Conservation (phyloP, 2,113 vertebrate species). For the Eulacestoma nigropectus region DNA sequence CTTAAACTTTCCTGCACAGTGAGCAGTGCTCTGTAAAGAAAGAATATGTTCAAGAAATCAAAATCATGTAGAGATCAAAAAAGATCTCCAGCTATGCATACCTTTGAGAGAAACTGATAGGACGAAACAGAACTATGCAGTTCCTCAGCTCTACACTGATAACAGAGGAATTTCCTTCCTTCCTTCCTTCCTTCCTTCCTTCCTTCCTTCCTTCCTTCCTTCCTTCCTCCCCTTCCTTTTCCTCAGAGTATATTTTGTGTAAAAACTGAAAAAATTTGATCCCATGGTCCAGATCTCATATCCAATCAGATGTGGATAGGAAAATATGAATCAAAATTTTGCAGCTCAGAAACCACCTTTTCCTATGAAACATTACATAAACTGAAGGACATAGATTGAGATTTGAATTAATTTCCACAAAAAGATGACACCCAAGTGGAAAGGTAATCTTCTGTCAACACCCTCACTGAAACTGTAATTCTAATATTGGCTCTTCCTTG, state of each 20-base stretch:
- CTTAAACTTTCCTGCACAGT: not conserved
- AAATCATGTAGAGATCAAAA: slow-evolving; percentile 1
- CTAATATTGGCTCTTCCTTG: not conserved
- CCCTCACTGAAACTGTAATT: not conserved
- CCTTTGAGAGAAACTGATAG: not conserved
- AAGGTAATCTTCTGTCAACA: not conserved
- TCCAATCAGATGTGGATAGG: not conserved
- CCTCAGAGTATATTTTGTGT: not conserved
- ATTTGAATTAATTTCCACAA: not conserved
- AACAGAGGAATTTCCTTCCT: not conserved
- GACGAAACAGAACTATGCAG: not conserved
- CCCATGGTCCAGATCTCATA: not conserved
- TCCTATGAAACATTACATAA: not conserved
- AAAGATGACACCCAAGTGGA: not conserved
- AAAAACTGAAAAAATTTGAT: not conserved
- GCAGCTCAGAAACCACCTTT: not conserved
- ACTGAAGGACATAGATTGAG: not conserved
- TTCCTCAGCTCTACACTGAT: not conserved
- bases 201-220: not conserved
- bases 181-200: not conserved
- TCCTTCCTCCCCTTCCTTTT: not conserved
- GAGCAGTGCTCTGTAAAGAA: not conserved
- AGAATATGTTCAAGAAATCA: not conserved
- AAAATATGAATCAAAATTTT: not conserved
- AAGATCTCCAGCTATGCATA: not conserved